Evolutionary conservation across 2,888 invertebrate genomes (phyloP).

Genomic region (Oxycera nigricornis): DNA sequence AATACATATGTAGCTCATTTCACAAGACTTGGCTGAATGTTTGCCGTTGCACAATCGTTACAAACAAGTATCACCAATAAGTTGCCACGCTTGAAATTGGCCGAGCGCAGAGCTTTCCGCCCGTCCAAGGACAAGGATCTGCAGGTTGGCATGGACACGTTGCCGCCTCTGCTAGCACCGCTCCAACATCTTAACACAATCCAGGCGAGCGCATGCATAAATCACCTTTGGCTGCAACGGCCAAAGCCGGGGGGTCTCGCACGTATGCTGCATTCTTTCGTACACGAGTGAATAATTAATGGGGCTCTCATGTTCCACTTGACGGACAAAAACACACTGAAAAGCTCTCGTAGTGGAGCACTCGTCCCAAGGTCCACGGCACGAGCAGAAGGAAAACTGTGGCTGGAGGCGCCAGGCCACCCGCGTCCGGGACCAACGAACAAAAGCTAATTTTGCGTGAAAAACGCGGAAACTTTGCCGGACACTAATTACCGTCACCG

Average conservation of each 20-base stretch:
- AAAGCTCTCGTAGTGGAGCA: conserved; percentile 6
- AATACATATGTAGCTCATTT: too few relatives aligned
- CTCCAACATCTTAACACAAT: background rate
- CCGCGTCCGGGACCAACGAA: background rate
- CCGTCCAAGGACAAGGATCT: conserved; percentile 8
- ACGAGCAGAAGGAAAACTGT: conserved; percentile 1
- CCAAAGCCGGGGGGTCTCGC: background rate
- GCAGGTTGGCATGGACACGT: background rate
- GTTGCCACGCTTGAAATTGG: background rate
- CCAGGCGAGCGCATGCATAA: conserved; percentile 31
- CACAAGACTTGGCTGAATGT: too few relatives aligned
- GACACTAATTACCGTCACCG: background rate
- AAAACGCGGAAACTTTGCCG: conserved; percentile 25
- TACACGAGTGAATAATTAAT: background rate
- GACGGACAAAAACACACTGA: conserved; percentile 18
- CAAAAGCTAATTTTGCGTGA: background rate
- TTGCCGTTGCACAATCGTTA: too few relatives aligned
- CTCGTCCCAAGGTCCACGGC: background rate
- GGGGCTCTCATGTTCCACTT: background rate
- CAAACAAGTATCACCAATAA: too few relatives aligned
- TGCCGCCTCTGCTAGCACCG: background rate
- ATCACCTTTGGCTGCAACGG: conserved; percentile 28
- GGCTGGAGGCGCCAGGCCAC: conserved; percentile 15
- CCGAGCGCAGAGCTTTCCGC: background rate
- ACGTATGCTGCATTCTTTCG: background rate